A percentile compares a stretch with the other conserved stretches of the same genome.
Conservation (phyloP, 2,113 vertebrate genomes). For the Leucopsar rothschildi region DNA sequence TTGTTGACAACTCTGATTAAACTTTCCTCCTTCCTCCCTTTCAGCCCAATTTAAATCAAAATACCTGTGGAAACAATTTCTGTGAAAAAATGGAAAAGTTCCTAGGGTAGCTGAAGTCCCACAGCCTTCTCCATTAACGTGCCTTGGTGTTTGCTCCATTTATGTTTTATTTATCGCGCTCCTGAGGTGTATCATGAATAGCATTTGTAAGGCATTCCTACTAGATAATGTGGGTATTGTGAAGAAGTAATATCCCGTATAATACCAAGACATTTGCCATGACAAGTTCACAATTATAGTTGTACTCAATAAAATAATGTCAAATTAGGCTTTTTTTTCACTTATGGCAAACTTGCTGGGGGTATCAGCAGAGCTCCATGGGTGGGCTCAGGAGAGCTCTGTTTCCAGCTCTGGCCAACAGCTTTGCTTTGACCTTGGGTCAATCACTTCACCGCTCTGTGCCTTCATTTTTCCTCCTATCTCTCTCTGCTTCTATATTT, state of each 20-base stretch:
- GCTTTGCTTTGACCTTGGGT: not conserved
- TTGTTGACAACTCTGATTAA: slow-evolving; percentile 58
- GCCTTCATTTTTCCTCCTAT: not conserved
- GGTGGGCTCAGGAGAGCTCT: not conserved
- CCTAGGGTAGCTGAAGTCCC: not conserved
- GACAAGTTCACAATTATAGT: not conserved
- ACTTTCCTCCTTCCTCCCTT: slow-evolving; percentile 40
- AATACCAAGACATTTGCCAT: not conserved
- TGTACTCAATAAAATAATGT: not conserved
- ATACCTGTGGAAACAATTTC: slow-evolving; percentile 62
- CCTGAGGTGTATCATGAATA: slow-evolving; percentile 10
- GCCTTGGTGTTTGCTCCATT: not conserved
- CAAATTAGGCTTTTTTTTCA: not conserved
- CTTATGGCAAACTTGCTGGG: fast-evolving
- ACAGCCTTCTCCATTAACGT: not conserved
- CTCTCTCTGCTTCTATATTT: not conserved
- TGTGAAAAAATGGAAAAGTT: slow-evolving; percentile 57
- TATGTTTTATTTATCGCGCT: slow-evolving; percentile 21
- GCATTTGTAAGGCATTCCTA: not conserved
- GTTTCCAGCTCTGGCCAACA: not conserved
- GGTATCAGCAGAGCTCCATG: not conserved
- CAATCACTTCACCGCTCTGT: not conserved
- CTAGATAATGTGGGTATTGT: not conserved
- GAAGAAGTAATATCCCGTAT: not conserved
- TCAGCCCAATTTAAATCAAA: slow-evolving; percentile 63